Evolutionary conservation across 1,140 invertebrate species (phyloP).

Genomic region (Magallana ariakensis): DNA sequence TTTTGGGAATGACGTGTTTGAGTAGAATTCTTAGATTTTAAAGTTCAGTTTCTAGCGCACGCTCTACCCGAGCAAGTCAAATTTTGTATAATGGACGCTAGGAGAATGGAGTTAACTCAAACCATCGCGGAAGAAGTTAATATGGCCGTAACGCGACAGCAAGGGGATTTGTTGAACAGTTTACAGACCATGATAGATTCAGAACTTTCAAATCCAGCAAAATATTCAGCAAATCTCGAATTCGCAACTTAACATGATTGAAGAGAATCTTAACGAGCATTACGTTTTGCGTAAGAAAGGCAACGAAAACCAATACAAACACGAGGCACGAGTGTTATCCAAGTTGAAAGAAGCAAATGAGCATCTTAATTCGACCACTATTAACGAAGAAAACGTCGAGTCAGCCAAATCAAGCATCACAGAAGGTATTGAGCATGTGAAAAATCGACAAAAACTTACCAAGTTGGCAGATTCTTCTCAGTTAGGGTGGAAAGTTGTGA

Average conservation of each 20-base stretch:
- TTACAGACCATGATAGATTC: background rate
- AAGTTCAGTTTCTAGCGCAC: too few species aligned
- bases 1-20: too few species aligned
- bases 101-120: background rate
- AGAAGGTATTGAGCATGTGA: conserved; percentile 46
- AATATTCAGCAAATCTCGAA: conserved; percentile 25
- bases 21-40: too few species aligned
- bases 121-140: background rate
- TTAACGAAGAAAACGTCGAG: background rate
- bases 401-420: conserved; percentile 21
- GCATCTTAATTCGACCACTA: background rate
- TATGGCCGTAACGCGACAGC: too few species aligned
- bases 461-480: conserved; percentile 44
- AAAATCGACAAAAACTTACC: conserved; percentile 37
- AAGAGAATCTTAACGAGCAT: conserved; percentile 10
- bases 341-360: conserved; percentile 40
- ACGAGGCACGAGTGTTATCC: conserved; percentile 7
- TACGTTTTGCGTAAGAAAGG: conserved; percentile 34
- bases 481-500: conserved; percentile 40
- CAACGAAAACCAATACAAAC: conserved; percentile 48
- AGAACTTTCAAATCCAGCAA: background rate
- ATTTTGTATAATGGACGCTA: background rate
- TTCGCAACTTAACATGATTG: conserved; percentile 3
- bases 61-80: background rate
- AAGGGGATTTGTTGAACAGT: background rate